phyloP scores from a whole-genome alignment of 1,140 invertebrate species.

The Monochamus saltuarius region DNA sequence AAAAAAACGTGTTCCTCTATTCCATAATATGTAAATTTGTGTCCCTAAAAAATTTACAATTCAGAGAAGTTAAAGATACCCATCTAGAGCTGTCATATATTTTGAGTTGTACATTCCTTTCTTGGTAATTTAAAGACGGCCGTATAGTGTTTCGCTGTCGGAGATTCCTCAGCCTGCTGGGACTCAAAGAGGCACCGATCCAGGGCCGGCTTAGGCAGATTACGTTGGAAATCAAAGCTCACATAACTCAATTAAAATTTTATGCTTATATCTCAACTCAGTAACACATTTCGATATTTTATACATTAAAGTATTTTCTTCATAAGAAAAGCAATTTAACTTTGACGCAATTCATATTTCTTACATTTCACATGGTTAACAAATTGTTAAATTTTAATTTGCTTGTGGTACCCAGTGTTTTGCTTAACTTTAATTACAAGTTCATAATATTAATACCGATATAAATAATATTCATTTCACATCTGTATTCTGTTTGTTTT shows the following conservation, averaged over 20 bases:
- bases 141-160: constrained; percentile 15
- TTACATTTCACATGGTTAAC: too few relatives aligned
- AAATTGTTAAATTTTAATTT: too few relatives aligned
- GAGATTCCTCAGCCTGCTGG: constrained; percentile 6
- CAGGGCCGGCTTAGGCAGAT: neutral
- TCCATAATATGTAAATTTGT: constrained; percentile 17
- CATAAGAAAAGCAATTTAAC: too few relatives aligned
- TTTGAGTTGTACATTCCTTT: constrained; percentile 34
- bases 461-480: too few relatives aligned
- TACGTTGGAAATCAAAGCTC: neutral
- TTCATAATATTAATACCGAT: too few relatives aligned
- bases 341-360: too few relatives aligned
- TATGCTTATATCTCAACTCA: too few relatives aligned
- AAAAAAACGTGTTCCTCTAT: constrained; percentile 10
- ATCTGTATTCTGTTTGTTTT: too few relatives aligned
- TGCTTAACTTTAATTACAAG: too few relatives aligned
- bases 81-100: constrained; percentile 36
- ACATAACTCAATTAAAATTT: neutral
- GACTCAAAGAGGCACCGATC: neutral
- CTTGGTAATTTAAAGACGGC: constrained; percentile 24
- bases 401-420: too few relatives aligned
- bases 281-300: too few relatives aligned
- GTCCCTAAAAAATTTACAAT: constrained; percentile 22
- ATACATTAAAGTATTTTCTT: too few relatives aligned
- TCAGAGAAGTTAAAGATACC: constrained; percentile 33